Evolutionary conservation across 53 echinoderm and acorn worm species (phyloP).

Genomic region (Hippasteria phrygiana): DNA sequence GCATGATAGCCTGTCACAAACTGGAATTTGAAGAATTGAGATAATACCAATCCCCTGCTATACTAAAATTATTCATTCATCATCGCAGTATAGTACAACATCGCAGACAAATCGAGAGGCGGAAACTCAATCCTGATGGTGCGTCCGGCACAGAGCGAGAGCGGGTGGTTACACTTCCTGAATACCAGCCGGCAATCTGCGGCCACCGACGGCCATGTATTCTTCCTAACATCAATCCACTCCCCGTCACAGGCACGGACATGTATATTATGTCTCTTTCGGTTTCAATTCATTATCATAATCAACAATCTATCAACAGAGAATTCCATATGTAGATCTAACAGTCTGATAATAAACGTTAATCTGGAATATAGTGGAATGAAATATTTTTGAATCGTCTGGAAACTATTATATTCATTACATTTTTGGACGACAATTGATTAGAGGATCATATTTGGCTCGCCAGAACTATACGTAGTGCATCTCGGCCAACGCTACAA

Average conservation of each 20-base stretch:
- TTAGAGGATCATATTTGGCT: neutral
- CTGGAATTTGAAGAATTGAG: too few relatives aligned
- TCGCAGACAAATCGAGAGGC: conserved; percentile 8
- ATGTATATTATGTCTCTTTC: neutral
- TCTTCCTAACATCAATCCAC: neutral
- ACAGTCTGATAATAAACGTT: neutral
- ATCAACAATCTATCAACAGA: neutral
- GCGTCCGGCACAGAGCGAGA: conserved; percentile 28
- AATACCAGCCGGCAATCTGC: neutral
- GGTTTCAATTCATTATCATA: conserved; percentile 3
- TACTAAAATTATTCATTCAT: neutral
- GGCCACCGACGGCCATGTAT: neutral
- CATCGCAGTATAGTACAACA: neutral
- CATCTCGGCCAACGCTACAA: too few relatives aligned
- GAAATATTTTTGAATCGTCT: neutral
- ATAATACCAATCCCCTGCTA: neutral
- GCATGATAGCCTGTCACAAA: too few relatives aligned
- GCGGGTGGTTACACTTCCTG: conserved; percentile 27
- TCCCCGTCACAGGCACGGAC: neutral
- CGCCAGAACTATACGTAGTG: too few relatives aligned
- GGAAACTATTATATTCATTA: too few relatives aligned
- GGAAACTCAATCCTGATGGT: conserved; percentile 10
- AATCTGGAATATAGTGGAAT: neutral
- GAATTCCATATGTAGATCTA: neutral
- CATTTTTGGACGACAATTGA: too few relatives aligned